Percentiles rank a stretch among this genome's conserved stretches.
phyloP scores from a whole-genome alignment of 2,797 vertebrate genomes.

The Champsocephalus gunnari region DNA sequence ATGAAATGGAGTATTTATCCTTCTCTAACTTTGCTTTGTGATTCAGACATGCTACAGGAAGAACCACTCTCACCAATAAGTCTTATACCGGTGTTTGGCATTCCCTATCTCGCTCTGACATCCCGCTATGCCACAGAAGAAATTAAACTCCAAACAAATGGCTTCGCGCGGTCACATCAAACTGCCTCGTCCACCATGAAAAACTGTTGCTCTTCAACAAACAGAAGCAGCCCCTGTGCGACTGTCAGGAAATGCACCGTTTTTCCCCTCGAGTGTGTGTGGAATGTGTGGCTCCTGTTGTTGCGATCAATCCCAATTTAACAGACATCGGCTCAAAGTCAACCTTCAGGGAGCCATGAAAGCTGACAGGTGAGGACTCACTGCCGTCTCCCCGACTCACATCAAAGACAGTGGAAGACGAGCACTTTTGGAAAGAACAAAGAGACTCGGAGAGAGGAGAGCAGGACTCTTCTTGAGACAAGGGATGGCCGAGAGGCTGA shows the following conservation, averaged over 20 bases:
- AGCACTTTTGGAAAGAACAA: conserved; percentile 81
- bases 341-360: conserved; percentile 84
- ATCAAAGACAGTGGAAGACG: conserved; percentile 80
- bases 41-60: conserved; percentile 63
- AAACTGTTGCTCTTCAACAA: conserved; percentile 58
- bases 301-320: conserved; percentile 87
- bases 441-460: conserved; percentile 74
- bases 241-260: conserved; percentile 66
- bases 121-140: conserved; percentile 44
- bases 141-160: conserved; percentile 66
- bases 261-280: conserved; percentile 46
- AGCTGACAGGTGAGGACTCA: conserved; percentile 87
- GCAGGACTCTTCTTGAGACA: conserved; percentile 63
- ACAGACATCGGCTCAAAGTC: conserved; percentile 82
- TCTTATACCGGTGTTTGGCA: conserved; percentile 54
- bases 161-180: conserved; percentile 71
- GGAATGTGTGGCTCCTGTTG: conserved; percentile 79
- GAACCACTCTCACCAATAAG: conserved; percentile 55
- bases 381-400: conserved; percentile 77
- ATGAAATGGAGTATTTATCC: conserved; percentile 61
- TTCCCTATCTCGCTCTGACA: conserved; percentile 57
- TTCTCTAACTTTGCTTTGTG: conserved; percentile 54
- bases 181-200: conserved; percentile 64
- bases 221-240: conserved; percentile 52
- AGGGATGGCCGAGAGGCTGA: conserved; percentile 75